These are phyloP conservation scores for Phalacrocorax brasilianus DNA, from an alignment of 2,113 vertebrate species.

Conservation along the genomic window DNA sequence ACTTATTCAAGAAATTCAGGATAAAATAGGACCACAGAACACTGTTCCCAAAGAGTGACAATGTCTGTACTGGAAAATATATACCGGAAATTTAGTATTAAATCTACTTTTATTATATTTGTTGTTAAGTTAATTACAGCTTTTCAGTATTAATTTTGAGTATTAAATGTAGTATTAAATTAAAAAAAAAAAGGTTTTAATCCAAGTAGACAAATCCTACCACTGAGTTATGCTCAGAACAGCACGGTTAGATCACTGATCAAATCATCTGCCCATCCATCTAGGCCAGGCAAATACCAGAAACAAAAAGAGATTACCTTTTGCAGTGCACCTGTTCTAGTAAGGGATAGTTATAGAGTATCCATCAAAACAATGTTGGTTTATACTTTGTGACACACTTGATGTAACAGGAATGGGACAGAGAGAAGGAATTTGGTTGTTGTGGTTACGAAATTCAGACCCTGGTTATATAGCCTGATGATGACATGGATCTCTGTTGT, in stretches of 20 bases:
- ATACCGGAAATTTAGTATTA: neutral
- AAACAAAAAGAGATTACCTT: neutral
- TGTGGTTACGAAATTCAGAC: slow-evolving; percentile 10
- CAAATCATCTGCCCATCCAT: neutral
- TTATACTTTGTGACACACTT: neutral
- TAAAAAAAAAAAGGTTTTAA: neutral
- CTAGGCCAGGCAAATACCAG: neutral
- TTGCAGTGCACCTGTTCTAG: neutral
- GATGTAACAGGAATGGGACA: neutral
- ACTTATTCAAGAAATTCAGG: neutral
- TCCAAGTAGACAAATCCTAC: neutral
- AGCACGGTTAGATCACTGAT: neutral
- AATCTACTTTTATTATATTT: neutral
- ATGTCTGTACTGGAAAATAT: neutral
- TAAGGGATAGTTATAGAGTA: neutral
- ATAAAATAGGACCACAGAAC: neutral
- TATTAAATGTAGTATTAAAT: neutral
- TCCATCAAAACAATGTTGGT: neutral
- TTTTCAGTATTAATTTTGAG: neutral
- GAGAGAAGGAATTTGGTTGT: neutral
- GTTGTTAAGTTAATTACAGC: neutral
- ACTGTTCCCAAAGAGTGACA: neutral
- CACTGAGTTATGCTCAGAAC: neutral
- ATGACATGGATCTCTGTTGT: neutral
- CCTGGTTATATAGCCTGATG: neutral